Conservation (phyloP, 1,140 invertebrate genomes). For the Leucophenga varia region DNA sequence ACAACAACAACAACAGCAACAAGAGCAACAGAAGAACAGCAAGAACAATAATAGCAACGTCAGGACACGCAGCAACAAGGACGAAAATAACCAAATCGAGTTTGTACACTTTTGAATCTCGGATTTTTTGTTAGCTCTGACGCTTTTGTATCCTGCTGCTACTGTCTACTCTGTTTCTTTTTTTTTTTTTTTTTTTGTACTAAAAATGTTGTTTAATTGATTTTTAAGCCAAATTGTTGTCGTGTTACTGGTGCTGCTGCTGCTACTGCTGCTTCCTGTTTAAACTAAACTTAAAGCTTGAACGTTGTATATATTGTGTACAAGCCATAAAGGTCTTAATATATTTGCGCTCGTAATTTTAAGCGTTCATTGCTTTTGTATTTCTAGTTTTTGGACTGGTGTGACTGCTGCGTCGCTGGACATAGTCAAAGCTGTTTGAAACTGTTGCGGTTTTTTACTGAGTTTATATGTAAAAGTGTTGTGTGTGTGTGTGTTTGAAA, state of each 20-base stretch:
- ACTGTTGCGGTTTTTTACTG: slow-evolving; percentile 36
- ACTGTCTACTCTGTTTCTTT: too few species aligned
- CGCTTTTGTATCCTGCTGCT: too few species aligned
- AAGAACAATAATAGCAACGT: slow-evolving; percentile 25
- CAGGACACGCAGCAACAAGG: too few species aligned
- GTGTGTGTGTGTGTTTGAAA: slow-evolving; percentile 37
- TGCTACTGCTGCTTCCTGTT: too few species aligned
- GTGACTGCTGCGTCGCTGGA: slow-evolving; percentile 37
- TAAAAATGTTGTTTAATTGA: slow-evolving; percentile 52
- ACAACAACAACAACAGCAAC: slow-evolving; percentile 14
- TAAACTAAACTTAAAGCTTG: too few species aligned
- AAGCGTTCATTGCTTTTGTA: slow-evolving; percentile 8
- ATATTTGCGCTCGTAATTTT: slow-evolving; percentile 23
- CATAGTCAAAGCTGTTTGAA: slow-evolving; percentile 50
- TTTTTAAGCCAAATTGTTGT: slow-evolving; percentile 52
- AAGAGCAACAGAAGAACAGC: slow-evolving; percentile 6
- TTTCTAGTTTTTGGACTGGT: too few species aligned
- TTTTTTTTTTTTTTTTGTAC: too few species aligned
- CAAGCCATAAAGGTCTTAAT: too few species aligned
- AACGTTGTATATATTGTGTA: too few species aligned
- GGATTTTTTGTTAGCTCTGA: slow-evolving; percentile 22
- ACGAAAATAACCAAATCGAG: slow-evolving; percentile 46
- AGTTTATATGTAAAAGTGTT: slow-evolving; percentile 27
- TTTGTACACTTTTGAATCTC: too few species aligned
- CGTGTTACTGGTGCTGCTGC: not conserved